These are phyloP conservation scores for Temnothorax longispinosus DNA, from an alignment of 1,140 invertebrate genomes.

Conservation along the genomic window DNA sequence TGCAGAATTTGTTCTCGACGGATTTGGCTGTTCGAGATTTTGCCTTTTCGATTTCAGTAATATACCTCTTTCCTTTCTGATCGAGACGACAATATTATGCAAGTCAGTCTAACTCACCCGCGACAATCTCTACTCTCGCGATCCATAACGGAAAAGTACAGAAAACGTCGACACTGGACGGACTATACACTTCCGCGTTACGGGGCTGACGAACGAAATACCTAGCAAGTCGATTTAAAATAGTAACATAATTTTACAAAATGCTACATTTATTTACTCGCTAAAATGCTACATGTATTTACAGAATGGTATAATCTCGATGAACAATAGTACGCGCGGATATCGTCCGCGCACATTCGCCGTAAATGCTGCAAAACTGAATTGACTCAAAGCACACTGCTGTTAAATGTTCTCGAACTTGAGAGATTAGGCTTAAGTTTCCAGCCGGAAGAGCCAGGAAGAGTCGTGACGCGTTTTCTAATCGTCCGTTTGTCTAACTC, in stretches of 20 bases:
- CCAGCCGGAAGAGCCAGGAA: not conserved
- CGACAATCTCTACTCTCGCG: too few relatives aligned
- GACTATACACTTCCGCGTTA: conserved; percentile 63
- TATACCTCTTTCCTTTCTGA: not conserved
- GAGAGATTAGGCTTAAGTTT: conserved; percentile 21
- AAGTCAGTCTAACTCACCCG: not conserved
- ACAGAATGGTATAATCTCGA: conserved; percentile 51
- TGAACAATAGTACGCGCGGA: not conserved
- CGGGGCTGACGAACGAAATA: conserved; percentile 32
- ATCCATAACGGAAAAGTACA: conserved; percentile 21
- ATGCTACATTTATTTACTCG: conserved; percentile 25
- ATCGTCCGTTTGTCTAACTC: not conserved
- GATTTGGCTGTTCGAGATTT: not conserved
- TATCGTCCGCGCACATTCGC: not conserved
- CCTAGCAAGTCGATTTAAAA: conserved; percentile 46
- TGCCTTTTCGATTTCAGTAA: not conserved
- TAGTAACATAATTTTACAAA: conserved; percentile 36
- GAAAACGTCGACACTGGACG: conserved; percentile 69
- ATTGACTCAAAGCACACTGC: not conserved
- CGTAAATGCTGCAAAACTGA: not conserved
- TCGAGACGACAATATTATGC: not conserved
- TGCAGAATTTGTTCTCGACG: not conserved
- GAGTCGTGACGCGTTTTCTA: not conserved
- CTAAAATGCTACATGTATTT: conserved; percentile 73
- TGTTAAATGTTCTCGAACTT: conserved; percentile 9